Base-by-base conservation (phyloP, 2,888 invertebrate genomes). In the Netelia virgata region DNA sequence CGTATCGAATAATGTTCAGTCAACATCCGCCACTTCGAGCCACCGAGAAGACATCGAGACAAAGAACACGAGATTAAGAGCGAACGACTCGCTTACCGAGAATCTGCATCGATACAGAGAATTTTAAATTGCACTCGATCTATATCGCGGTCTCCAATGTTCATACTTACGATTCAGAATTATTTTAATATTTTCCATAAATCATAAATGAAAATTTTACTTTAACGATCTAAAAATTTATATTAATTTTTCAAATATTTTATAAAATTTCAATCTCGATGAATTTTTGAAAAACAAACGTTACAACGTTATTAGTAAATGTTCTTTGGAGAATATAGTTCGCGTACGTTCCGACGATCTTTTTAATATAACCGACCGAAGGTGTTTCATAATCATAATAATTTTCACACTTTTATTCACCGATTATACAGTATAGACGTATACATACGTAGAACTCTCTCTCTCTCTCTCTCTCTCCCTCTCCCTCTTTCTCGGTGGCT, bases 1-100 rank as follows among this genome's bases (percentile, higher is more conserved):
- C 57, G 53, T 82, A 82, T 82, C 82, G 76, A 63, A 72, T 64
- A 59, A 82, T 82, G 70, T 64, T 43, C 70, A 43, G 76, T 82
- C 57, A 82, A 82, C 82, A 82, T 76, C 70, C 82, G 82, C 76
- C 23, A 70, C 55, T 70, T 47, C 64, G 41, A 68, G 63, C 36
- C 57, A 20, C 53, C 47, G 43, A 55, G 55, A 63, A 36, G 66
- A 66, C 20, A 36, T 14, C n/a, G 41, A 63, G 50, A 36, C 53
- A 28, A 57, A 43, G 41, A 59, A 59, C 3, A 20, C 47, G 61
- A 61, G 50, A 55, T 23, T 28, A 14, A 61, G 59, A 47, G 16
- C 43, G 57, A 61, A 50, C 36, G 36, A 14, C 74, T 74, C 74
- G 28, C 66, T 68, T 68, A 66, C 59, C 43, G 63, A 68, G 73